phyloP scores from a whole-genome alignment of 2,113 vertebrate species.

The Zosterops japonicus region DNA sequence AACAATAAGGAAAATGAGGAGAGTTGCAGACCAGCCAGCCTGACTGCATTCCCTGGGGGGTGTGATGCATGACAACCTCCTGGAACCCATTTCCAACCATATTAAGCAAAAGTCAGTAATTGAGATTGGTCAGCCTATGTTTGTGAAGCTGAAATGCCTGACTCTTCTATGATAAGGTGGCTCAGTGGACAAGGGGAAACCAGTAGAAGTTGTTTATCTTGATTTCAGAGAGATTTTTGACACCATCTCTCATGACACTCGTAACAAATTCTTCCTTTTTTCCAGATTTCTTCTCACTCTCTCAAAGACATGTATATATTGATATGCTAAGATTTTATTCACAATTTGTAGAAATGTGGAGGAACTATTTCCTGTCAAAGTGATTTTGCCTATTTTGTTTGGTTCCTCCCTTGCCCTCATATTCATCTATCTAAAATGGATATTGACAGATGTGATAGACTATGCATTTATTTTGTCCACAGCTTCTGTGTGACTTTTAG shows the following conservation, averaged over 20 bases:
- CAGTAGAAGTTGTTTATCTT: neutral
- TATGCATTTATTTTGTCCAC: neutral
- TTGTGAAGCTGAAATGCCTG: neutral
- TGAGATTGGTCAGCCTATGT: neutral
- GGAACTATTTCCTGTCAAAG: neutral
- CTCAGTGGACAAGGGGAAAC: neutral
- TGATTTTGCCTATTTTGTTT: neutral
- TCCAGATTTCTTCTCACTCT: neutral
- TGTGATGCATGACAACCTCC: neutral
- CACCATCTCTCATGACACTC: neutral
- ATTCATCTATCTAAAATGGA: neutral
- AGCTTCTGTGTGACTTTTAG: neutral
- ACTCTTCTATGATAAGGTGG: neutral
- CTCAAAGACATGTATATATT: neutral
- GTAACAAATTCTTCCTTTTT: neutral
- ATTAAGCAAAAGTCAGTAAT: fast-evolving
- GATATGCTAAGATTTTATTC: neutral
- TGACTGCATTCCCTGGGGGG: neutral
- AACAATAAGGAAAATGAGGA: neutral
- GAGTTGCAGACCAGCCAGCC: neutral
- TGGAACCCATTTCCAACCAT: neutral
- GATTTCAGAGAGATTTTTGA: neutral
- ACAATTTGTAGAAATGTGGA: neutral
- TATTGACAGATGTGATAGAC: neutral
- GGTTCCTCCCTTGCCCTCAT: neutral